These are phyloP conservation scores for Himalopsyche kuldschensis DNA, from an alignment of 2,888 invertebrate species.

Conservation along the genomic window DNA sequence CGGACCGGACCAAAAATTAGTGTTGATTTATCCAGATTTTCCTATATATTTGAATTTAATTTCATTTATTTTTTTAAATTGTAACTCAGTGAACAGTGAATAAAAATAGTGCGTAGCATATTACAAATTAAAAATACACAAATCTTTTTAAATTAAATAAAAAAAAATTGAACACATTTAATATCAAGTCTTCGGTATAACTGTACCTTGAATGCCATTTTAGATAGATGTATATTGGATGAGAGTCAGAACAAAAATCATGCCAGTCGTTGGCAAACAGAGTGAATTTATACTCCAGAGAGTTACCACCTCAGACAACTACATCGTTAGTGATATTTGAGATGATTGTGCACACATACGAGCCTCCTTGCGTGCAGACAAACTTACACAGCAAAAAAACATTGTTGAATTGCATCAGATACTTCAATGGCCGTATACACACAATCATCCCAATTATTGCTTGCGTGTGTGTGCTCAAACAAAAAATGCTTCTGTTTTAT, in stretches of 20 bases:
- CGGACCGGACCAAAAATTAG: too few species aligned
- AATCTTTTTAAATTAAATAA: too few species aligned
- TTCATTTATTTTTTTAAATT: too few species aligned
- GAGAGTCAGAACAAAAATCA: conserved; percentile 6
- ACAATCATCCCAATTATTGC: neutral
- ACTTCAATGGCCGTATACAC: neutral
- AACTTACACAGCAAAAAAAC: neutral
- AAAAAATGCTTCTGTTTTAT: neutral
- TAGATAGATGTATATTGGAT: conserved; percentile 46
- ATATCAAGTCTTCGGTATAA: conserved; percentile 42
- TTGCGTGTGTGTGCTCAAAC: neutral
- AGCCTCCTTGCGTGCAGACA: neutral
- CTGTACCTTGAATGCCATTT: conserved; percentile 59
- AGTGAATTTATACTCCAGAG: conserved; percentile 14
- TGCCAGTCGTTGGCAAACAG: neutral
- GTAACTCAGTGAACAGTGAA: too few species aligned
- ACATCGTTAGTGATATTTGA: conserved; percentile 5
- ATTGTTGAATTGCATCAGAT: neutral
- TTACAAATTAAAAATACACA: too few species aligned
- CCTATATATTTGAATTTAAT: too few species aligned
- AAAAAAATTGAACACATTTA: too few species aligned
- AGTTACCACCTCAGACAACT: neutral
- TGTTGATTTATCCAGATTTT: too few species aligned
- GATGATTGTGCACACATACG: conserved; percentile 11
- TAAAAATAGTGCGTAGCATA: too few species aligned